Evolutionary conservation across 1,140 invertebrate genomes (phyloP).

Genomic region (Cyrtorhinus lividipennis): DNA sequence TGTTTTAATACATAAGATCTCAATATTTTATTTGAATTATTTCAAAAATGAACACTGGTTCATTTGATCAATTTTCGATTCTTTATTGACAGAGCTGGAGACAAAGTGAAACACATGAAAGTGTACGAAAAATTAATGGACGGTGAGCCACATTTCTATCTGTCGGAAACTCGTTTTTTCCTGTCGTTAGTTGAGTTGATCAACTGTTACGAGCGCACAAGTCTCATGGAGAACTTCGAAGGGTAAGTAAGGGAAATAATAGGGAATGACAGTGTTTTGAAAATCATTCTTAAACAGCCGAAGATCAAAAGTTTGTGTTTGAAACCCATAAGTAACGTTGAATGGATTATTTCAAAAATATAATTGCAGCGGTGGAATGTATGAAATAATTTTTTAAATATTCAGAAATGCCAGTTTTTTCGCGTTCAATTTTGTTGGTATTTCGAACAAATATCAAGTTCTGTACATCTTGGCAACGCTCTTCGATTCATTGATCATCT

Average conservation of each 20-base stretch:
- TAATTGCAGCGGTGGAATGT: too few relatives aligned
- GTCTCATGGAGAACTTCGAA: constrained; percentile 81
- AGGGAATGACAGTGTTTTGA: too few relatives aligned
- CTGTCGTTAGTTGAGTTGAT: constrained; percentile 76
- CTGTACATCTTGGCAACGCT: too few relatives aligned
- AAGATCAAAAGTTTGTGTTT: too few relatives aligned
- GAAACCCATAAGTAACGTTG: too few relatives aligned
- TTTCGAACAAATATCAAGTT: too few relatives aligned
- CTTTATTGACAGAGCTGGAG: constrained; percentile 47
- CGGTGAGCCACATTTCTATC: constrained; percentile 48
- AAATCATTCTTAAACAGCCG: too few relatives aligned
- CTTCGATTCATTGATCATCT: too few relatives aligned
- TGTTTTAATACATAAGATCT: background rate
- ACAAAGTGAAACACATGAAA: constrained; percentile 83
- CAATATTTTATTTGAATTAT: background rate
- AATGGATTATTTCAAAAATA: too few relatives aligned
- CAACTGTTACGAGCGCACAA: constrained; percentile 75
- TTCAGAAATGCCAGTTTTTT: too few relatives aligned
- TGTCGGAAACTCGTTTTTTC: constrained; percentile 82
- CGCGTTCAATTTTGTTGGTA: too few relatives aligned
- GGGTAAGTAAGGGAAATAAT: constrained; percentile 38
- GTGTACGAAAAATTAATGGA: constrained; percentile 51
- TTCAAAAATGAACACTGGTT: background rate
- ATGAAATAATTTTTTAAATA: too few relatives aligned
- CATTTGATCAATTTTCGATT: background rate